Evolutionary conservation across 1,140 invertebrate species (phyloP).

Genomic region (Stegodyphus dumicola): DNA sequence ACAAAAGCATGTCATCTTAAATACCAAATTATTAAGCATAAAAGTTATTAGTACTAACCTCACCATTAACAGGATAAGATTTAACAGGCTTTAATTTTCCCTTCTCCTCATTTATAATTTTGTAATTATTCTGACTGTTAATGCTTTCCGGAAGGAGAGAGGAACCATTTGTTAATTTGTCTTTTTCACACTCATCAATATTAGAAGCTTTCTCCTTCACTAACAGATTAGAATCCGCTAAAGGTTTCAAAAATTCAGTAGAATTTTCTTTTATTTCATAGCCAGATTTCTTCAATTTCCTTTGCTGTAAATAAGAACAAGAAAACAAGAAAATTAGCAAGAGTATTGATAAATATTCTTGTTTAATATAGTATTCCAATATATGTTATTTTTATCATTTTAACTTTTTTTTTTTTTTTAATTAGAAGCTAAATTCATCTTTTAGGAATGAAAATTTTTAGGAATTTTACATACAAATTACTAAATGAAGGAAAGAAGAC

Average conservation of each 20-base stretch:
- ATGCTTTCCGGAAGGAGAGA: slow-evolving; percentile 8
- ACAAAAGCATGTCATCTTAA: too few species aligned
- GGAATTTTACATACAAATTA: too few species aligned
- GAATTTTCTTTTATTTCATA: slow-evolving; percentile 26
- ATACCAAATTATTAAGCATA: background rate
- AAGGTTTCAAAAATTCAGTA: slow-evolving; percentile 31
- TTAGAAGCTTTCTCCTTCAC: background rate
- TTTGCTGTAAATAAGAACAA: slow-evolving; percentile 16
- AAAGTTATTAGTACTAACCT: slow-evolving; percentile 4
- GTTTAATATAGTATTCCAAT: too few species aligned
- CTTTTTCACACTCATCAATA: slow-evolving; percentile 14
- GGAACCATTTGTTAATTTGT: slow-evolving; percentile 18
- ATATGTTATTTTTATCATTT: too few species aligned
- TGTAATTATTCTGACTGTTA: slow-evolving; percentile 44
- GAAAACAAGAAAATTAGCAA: background rate
- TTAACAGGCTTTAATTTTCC: slow-evolving; percentile 12
- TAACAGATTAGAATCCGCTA: slow-evolving; percentile 7
- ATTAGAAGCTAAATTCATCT: too few species aligned
- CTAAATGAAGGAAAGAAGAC: too few species aligned
- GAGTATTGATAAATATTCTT: too few species aligned
- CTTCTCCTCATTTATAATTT: slow-evolving; percentile 20
- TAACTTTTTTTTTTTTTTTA: too few species aligned
- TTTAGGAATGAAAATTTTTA: too few species aligned
- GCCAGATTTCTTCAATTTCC: slow-evolving; percentile 15
- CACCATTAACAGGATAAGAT: slow-evolving; percentile 21